A percentile compares a stretch with the other conserved stretches of the same genome.
Conservation (phyloP, 2,888 invertebrate species). For the Flabesymbios commensalis region DNA sequence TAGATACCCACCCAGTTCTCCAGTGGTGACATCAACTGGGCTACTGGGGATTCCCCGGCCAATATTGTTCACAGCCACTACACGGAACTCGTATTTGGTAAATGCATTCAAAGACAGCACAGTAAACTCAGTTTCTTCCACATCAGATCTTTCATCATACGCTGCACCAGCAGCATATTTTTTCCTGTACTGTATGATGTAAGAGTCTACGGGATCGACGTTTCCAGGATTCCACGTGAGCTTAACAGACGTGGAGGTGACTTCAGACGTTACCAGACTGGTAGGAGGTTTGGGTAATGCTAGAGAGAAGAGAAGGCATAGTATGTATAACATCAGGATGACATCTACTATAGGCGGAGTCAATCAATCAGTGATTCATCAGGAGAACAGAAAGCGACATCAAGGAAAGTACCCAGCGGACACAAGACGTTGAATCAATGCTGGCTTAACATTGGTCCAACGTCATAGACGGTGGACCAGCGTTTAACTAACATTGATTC, state of each 20-base stretch:
- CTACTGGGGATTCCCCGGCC: slow-evolving; percentile 88
- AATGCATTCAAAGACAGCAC: slow-evolving; percentile 81
- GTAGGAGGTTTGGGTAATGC: slow-evolving; percentile 90
- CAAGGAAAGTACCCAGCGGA: too few species aligned
- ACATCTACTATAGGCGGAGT: too few species aligned
- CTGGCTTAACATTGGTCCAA: too few species aligned
- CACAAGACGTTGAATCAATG: too few species aligned
- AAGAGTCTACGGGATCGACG: slow-evolving; percentile 80
- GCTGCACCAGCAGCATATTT: slow-evolving; percentile 68
- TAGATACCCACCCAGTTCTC: slow-evolving; percentile 81
- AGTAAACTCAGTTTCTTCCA: slow-evolving; percentile 89
- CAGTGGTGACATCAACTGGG: slow-evolving; percentile 89
- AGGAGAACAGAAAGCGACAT: background rate
- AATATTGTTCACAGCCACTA: slow-evolving; percentile 91
- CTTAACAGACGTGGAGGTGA: slow-evolving; percentile 89
- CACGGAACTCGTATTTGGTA: slow-evolving; percentile 94
- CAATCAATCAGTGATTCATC: background rate
- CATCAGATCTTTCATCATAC: slow-evolving; percentile 89
- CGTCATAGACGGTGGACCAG: too few species aligned
- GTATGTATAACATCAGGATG: too few species aligned
- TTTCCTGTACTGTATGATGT: slow-evolving; percentile 95
- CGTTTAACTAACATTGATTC: too few species aligned
- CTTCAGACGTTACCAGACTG: slow-evolving; percentile 87
- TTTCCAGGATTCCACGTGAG: slow-evolving; percentile 77
- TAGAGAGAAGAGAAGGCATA: slow-evolving; percentile 63